Conservation (phyloP, 2,113 vertebrate genomes). For the Dunckerocampus dactyliophorus region DNA sequence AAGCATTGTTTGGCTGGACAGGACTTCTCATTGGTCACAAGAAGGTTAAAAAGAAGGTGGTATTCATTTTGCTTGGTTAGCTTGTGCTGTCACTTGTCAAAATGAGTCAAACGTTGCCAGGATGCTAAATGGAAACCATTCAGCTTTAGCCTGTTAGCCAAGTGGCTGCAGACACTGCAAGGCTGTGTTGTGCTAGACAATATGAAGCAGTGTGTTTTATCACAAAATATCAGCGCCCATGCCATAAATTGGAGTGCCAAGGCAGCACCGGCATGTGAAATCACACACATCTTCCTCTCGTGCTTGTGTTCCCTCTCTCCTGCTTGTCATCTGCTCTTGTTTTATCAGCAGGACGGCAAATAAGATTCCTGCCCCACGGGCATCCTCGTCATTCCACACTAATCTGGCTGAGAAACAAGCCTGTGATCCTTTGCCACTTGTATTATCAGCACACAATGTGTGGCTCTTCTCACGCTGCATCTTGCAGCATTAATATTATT, state of each 20-base stretch:
- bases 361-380: constrained; percentile 66
- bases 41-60: no score
- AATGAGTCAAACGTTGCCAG: no score
- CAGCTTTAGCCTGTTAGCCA: no score
- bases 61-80: no score
- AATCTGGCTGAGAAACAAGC: constrained; percentile 61
- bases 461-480: constrained; percentile 32
- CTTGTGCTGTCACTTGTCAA: no score
- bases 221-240: constrained; percentile 42
- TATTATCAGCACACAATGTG: constrained; percentile 44
- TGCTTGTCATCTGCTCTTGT: constrained; percentile 54
- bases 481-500: no score
- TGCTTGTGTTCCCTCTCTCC: constrained; percentile 27
- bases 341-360: constrained; percentile 65
- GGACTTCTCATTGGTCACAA: no score
- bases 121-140: no score
- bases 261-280: constrained; percentile 40
- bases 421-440: constrained; percentile 43
- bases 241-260: constrained; percentile 41
- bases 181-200: constrained; percentile 14
- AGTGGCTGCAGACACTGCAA: no score
- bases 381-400: constrained; percentile 65
- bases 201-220: constrained; percentile 28
- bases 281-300: constrained; percentile 32
- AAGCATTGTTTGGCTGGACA: constrained; percentile 23